phyloP scores from a whole-genome alignment of 2,797 vertebrate genomes.

The Oreonectes daqikongensis region DNA sequence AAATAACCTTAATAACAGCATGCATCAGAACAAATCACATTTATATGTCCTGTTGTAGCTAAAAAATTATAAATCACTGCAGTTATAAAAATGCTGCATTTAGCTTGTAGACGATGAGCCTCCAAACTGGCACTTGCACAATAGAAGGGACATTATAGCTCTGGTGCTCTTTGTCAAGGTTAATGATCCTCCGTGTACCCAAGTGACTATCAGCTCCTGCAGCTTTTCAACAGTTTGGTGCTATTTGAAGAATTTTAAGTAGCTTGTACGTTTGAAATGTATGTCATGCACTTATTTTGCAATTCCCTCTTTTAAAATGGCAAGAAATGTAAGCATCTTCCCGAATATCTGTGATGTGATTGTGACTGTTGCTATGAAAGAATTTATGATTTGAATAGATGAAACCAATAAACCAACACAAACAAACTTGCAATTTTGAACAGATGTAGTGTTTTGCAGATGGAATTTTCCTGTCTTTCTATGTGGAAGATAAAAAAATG shows the following conservation, averaged over 20 bases:
- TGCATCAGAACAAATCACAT: not conserved
- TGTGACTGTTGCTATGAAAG: not conserved
- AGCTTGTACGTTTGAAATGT: constrained; percentile 7
- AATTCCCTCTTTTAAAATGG: not conserved
- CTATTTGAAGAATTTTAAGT: constrained; percentile 19
- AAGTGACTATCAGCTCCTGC: constrained; percentile 7
- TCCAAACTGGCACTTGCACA: not conserved
- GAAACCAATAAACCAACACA: not conserved
- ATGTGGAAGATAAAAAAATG: constrained; percentile 37
- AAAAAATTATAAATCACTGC: not conserved
- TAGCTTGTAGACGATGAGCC: not conserved
- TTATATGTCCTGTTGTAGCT: not conserved
- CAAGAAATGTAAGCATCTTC: not conserved
- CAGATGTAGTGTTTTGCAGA: constrained; percentile 1
- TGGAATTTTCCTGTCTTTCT: constrained; percentile 18
- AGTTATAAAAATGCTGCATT: not conserved
- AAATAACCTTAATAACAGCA: not conserved
- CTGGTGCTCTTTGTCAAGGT: constrained; percentile 25
- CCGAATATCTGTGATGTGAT: not conserved
- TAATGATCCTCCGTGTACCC: constrained; percentile 9
- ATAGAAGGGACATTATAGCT: not conserved
- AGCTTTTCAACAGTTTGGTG: constrained; percentile 17
- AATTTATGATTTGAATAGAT: not conserved
- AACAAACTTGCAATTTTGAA: not conserved
- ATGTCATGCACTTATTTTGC: not conserved